Evolutionary conservation across 2,888 invertebrate genomes (phyloP).

Genomic region (Pharmacophagus antenor): DNA sequence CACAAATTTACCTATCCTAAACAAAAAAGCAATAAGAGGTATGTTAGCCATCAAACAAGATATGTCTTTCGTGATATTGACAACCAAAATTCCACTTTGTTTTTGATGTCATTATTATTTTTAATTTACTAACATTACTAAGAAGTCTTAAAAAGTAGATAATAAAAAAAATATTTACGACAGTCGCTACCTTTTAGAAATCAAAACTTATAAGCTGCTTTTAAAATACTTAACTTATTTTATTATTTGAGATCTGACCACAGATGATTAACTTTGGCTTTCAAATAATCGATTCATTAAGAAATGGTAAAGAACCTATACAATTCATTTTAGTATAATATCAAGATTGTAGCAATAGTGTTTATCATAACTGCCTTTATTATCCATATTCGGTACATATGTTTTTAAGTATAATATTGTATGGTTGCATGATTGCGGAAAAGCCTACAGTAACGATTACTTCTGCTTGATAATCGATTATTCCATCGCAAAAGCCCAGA

Average conservation of each 20-base stretch:
- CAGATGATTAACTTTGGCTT: constrained; percentile 62
- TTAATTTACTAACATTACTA: background rate
- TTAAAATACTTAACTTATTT: constrained; percentile 60
- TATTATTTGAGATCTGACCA: constrained; percentile 68
- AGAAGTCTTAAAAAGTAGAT: constrained; percentile 12
- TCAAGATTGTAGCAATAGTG: constrained; percentile 48
- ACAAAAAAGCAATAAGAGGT: background rate
- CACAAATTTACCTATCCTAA: background rate
- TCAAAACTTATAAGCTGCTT: constrained; percentile 64
- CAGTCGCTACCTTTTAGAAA: constrained; percentile 30
- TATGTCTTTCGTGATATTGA: background rate
- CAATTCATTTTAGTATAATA: constrained; percentile 68
- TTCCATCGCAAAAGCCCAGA: constrained; percentile 57
- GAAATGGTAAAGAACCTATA: constrained; percentile 56
- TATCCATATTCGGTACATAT: constrained; percentile 9
- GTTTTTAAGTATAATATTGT: constrained; percentile 18
- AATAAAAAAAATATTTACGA: constrained; percentile 37
- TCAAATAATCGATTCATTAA: constrained; percentile 75
- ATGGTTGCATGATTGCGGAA: constrained; percentile 61
- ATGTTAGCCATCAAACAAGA: constrained; percentile 1
- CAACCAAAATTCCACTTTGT: background rate
- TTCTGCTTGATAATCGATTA: constrained; percentile 57
- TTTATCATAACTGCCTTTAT: constrained; percentile 11
- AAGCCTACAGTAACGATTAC: constrained; percentile 57
- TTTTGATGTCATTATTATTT: background rate